A percentile compares a stretch with the other conserved stretches of the same genome.
phyloP scores from a whole-genome alignment of 2,797 vertebrate genomes.

The Sibirionetta formosa region DNA sequence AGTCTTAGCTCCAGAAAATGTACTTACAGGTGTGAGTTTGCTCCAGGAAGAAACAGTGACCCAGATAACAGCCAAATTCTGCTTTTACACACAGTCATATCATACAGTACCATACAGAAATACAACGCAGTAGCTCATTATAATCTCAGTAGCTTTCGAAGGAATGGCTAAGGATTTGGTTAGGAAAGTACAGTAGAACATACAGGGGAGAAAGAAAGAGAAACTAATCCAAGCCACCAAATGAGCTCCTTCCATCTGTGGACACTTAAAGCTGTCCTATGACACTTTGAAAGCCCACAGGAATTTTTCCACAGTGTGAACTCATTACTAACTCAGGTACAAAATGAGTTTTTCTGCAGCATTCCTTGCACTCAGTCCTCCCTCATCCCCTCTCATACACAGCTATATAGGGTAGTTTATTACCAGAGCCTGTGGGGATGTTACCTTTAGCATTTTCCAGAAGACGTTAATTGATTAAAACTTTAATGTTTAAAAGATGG shows the following conservation, averaged over 20 bases:
- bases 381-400: background rate
- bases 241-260: background rate
- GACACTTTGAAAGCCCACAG: background rate
- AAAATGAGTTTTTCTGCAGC: background rate
- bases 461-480: constrained; percentile 34
- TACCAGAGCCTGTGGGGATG: background rate
- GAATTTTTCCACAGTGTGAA: background rate
- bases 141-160: background rate
- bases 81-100: background rate
- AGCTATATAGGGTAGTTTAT: background rate
- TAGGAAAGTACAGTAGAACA: background rate
- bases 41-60: background rate
- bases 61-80: background rate
- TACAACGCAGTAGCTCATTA: background rate
- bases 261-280: background rate
- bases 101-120: background rate
- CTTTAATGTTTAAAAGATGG: background rate
- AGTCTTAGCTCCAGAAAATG: background rate
- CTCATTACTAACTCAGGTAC: background rate
- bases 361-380: background rate
- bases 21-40: background rate
- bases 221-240: background rate
- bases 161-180: background rate
- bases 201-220: background rate
- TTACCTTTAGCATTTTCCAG: constrained; percentile 8